phyloP scores from a whole-genome alignment of 2,797 vertebrate species.

The Hozukius guyotensis region DNA sequence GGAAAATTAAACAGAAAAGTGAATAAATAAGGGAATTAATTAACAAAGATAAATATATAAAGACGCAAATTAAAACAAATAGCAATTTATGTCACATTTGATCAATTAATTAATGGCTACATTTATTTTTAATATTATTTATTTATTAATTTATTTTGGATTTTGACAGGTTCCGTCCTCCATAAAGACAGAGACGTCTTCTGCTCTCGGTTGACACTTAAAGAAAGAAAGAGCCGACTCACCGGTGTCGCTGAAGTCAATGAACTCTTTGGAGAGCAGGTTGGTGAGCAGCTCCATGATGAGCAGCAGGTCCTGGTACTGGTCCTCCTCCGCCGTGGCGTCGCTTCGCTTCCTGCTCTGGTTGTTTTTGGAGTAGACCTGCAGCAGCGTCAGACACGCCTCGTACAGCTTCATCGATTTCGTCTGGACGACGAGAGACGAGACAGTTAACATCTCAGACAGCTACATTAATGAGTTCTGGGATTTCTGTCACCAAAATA shows the following conservation, averaged over 20 bases:
- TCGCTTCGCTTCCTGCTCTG: slow-evolving; percentile 92
- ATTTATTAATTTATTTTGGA: too few species aligned
- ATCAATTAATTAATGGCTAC: too few species aligned
- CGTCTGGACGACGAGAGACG: slow-evolving; percentile 75
- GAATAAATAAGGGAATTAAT: too few species aligned
- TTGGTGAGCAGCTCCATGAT: slow-evolving; percentile 99
- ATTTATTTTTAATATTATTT: too few species aligned
- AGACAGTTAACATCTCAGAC: neutral
- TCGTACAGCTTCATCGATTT: slow-evolving; percentile 99
- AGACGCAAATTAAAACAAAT: too few species aligned
- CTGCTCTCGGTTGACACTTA: neutral
- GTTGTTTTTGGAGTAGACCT: slow-evolving; percentile 99
- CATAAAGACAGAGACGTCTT: neutral
- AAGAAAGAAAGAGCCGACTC: slow-evolving; percentile 3
- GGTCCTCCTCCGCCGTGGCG: slow-evolving; percentile 94
- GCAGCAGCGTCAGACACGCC: slow-evolving; percentile 95
- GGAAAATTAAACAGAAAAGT: too few species aligned
- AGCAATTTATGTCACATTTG: too few species aligned
- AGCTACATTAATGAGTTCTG: neutral
- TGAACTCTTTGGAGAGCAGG: slow-evolving; percentile 98
- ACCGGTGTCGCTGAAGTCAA: slow-evolving; percentile 99
- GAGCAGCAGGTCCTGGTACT: slow-evolving; percentile 98
- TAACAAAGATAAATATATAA: too few species aligned
- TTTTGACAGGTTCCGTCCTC: too few species aligned
- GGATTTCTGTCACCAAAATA: neutral